Percentiles rank a stretch among this genome's conserved stretches.
Conservation (phyloP, 1,140 invertebrate genomes). For the Steinernema feltiae region DNA sequence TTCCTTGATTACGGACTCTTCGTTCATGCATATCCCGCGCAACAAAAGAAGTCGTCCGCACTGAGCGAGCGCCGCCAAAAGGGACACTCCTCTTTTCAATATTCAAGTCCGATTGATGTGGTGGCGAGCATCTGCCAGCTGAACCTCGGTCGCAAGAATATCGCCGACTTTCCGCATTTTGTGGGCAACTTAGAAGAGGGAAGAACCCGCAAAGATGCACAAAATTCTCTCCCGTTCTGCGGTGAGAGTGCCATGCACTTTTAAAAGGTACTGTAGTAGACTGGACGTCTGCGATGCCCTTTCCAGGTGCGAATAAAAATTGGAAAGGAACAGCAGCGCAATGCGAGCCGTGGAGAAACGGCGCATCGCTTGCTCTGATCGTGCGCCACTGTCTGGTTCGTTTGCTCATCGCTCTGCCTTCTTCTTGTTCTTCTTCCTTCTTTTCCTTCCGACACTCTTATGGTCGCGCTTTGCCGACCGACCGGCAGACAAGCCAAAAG, state of each 20-base stretch:
- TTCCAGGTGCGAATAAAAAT: neutral
- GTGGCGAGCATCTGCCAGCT: neutral
- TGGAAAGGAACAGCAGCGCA: neutral
- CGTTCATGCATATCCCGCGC: constrained; percentile 13
- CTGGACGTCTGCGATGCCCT: neutral
- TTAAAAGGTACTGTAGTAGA: no score
- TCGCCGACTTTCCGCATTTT: no score
- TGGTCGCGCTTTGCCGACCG: neutral
- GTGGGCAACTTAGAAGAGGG: no score
- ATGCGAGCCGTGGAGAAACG: neutral
- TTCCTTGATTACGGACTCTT: constrained; percentile 12
- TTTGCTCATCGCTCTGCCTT: neutral
- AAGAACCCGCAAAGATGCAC: no score
- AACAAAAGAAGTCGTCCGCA: constrained; percentile 13
- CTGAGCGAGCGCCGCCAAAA: neutral
- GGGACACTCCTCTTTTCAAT: constrained; percentile 4
- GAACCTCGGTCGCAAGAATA: no score
- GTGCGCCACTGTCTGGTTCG: neutral
- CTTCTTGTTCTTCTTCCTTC: constrained; percentile 7
- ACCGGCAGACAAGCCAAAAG: neutral
- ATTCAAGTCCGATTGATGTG: neutral
- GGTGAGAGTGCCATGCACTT: no score
- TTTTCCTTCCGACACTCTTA: neutral
- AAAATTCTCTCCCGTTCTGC: no score
- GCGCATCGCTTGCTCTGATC: neutral